Percentiles rank a stretch among this genome's conserved stretches.
Evolutionary conservation across 2,888 invertebrate genomes (phyloP).

Genomic region (Microplitis manilae): DNA sequence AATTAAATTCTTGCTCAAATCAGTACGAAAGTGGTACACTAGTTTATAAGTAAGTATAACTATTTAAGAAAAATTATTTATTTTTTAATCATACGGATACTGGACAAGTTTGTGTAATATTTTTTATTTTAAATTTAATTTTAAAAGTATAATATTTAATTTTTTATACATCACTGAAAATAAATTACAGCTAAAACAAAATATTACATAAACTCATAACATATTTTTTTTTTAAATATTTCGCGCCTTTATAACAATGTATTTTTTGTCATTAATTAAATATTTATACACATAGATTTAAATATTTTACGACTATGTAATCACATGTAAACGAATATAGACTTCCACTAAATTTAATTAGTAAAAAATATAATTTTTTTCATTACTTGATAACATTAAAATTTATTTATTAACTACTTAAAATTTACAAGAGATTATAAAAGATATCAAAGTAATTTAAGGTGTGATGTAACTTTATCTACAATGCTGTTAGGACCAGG

Average conservation of each 20-base stretch:
- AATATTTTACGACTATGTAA: background rate
- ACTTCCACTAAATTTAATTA: background rate
- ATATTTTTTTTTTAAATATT: background rate
- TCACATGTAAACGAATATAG: background rate
- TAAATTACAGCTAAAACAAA: background rate
- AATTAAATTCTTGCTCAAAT: constrained; percentile 9
- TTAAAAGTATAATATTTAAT: background rate
- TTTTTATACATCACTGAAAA: background rate
- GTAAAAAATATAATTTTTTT: constrained; percentile 18
- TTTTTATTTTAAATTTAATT: background rate
- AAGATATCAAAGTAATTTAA: constrained; percentile 75
- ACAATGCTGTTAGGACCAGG: constrained; percentile 76
- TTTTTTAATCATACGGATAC: too few species aligned
- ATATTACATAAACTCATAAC: background rate
- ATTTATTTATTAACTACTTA: background rate
- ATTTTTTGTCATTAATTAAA: background rate
- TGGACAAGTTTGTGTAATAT: background rate
- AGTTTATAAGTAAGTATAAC: constrained; percentile 5
- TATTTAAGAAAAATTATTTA: background rate
- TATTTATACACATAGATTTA: background rate
- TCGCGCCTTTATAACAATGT: background rate
- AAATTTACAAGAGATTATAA: background rate
- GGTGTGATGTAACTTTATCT: constrained; percentile 77
- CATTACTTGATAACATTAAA: background rate
- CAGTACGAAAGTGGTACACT: background rate